Conservation (phyloP, 2,113 vertebrate species). For the Typhlomys cinereus region DNA sequence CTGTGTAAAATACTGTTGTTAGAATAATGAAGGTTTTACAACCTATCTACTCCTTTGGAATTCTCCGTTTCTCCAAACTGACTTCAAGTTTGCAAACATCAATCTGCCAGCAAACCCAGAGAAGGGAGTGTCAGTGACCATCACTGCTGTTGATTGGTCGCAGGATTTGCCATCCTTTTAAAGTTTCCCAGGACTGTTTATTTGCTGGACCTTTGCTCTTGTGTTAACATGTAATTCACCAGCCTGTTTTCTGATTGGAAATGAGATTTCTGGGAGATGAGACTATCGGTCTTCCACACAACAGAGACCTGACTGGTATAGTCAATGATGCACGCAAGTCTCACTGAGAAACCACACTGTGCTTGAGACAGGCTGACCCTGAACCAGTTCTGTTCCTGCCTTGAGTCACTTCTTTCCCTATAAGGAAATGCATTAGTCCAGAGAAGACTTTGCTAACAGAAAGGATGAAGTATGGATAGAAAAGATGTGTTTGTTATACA, state of each 20-base stretch:
- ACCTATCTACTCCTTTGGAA: not conserved
- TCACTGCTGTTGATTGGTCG: not conserved
- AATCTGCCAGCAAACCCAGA: slow-evolving; percentile 44
- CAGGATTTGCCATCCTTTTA: not conserved
- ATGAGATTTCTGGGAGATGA: not conserved
- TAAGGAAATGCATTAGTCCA: not conserved
- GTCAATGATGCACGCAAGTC: no score
- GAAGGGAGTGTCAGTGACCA: not conserved
- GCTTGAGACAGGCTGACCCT: not conserved
- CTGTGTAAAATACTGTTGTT: slow-evolving; percentile 33
- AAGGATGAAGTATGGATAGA: not conserved
- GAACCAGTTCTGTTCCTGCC: not conserved
- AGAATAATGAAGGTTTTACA: slow-evolving; percentile 60
- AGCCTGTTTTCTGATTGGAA: slow-evolving; percentile 22
- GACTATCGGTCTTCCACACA: not conserved
- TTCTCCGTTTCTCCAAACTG: slow-evolving; percentile 47
- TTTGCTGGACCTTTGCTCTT: not conserved
- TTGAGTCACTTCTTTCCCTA: not conserved
- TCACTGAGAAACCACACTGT: not conserved
- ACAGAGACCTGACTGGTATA: not conserved
- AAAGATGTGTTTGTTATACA: not conserved
- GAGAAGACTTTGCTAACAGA: not conserved
- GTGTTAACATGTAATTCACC: not conserved
- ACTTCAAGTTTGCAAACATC: slow-evolving; percentile 41
- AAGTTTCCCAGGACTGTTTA: not conserved